Evolutionary conservation across 1,140 invertebrate species (phyloP), one percentile per base, ranked within the genome.

Genomic region (Drosophila insularis): DNA sequence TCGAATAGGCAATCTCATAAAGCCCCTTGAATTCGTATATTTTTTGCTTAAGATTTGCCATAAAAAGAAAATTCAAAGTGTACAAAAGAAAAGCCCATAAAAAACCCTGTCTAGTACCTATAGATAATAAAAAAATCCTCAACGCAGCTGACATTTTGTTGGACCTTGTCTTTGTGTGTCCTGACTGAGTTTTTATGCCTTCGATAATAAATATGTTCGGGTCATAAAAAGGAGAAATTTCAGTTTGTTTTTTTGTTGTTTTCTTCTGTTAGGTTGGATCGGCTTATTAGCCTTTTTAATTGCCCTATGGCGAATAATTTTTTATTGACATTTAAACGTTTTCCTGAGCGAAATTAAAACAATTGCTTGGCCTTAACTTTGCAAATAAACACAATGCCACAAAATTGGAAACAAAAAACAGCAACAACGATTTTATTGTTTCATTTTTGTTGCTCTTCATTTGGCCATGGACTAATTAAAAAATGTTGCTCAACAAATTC

Each of bases 261-360:
- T 70, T 78, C 43, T 14, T 31, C 62, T 63, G 21, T 78, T 61
- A 68, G 66, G 54, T 53, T 64, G 46, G 60, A 61, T 63, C 40
- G 63, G 73, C 80, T 87, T 63, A 76, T 82, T 89, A 68, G 77
- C 77, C 72, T 78, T 89, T 78, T 89, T 89, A 89, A 89, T 89
- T 89, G 84, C 58, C 65, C 84, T 72, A 77, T 70, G 74, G 59
- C 63, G 74, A 80, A 89, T 89, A 78, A 78, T 80, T 89, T 86
- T 89, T 89, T 78, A 89, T 84, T 70, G 63, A 66, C 70, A 71
- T 82, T 79, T 87, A 87, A 87, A 80, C 80, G 82, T 59, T 72
- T 46, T 17, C 27, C 66, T 50, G 35, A 54, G 19, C 60, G 67
- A 78, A 87, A 87, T 87, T 74, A 84, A 80, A 89, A 71, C 84